A percentile compares a stretch with the other conserved stretches of the same genome.
Evolutionary conservation across 1,140 invertebrate genomes (phyloP).

Genomic region (Ceratina japonica): DNA sequence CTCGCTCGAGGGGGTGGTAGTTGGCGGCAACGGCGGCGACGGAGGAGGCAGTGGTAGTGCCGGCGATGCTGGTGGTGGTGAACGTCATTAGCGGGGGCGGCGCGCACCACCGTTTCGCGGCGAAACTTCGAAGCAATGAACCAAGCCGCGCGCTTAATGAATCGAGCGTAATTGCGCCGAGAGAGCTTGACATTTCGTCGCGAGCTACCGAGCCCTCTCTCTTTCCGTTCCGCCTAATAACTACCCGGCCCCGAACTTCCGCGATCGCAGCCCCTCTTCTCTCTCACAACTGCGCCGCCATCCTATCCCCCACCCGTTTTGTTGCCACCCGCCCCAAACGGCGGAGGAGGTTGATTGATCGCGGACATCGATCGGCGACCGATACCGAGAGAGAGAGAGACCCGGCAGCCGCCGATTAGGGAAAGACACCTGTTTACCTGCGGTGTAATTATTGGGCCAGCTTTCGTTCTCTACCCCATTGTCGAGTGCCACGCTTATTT

Average conservation of each 20-base stretch:
- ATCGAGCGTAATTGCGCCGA: slow-evolving; percentile 50
- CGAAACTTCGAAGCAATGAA: slow-evolving; percentile 52
- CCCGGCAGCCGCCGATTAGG: too few relatives aligned
- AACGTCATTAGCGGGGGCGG: slow-evolving; percentile 42
- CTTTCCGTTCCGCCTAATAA: slow-evolving; percentile 42
- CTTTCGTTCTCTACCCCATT: neutral
- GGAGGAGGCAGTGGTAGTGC: too few relatives aligned
- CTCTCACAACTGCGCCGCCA: neutral
- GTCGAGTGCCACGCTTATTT: too few relatives aligned
- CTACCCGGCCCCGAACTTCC: slow-evolving; percentile 10
- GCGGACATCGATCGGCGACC: slow-evolving; percentile 2
- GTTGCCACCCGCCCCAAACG: too few relatives aligned
- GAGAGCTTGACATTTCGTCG: slow-evolving; percentile 53
- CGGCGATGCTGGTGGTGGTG: neutral
- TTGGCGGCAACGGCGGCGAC: neutral
- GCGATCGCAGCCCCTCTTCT: neutral
- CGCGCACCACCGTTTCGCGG: slow-evolving; percentile 34
- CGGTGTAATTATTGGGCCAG: neutral
- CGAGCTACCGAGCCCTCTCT: slow-evolving; percentile 24
- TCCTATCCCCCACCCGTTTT: neutral
- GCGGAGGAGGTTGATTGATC: neutral
- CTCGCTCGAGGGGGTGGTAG: neutral
- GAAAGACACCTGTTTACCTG: neutral
- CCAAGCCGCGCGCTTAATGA: slow-evolving; percentile 41
- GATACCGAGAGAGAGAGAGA: too few relatives aligned